Conservation (phyloP, 2,888 invertebrate genomes). For the Caenorhabditis parvicauda region DNA sequence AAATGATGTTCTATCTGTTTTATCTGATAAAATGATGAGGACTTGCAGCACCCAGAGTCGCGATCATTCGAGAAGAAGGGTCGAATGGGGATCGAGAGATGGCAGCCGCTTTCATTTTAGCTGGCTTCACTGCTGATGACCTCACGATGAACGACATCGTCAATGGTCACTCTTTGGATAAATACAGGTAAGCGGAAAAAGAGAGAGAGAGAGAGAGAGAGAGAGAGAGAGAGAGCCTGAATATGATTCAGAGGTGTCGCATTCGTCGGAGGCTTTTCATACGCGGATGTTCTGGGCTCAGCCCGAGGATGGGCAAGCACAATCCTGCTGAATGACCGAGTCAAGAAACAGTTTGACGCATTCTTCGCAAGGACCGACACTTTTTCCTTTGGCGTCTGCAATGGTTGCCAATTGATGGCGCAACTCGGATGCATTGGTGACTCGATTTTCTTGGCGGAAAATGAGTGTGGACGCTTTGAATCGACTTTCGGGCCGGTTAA, state of each 20-base stretch:
- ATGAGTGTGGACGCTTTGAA: constrained; percentile 83
- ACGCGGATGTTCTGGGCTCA: constrained; percentile 93
- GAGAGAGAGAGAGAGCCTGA: no score
- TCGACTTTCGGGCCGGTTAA: constrained; percentile 78
- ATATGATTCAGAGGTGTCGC: constrained; percentile 79
- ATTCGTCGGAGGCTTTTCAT: constrained; percentile 98
- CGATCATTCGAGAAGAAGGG: constrained; percentile 92
- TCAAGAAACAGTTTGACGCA: constrained; percentile 76
- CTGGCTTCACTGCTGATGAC: constrained; percentile 78
- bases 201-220: no score
- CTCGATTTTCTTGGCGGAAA: constrained; percentile 72
- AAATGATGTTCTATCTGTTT: background rate
- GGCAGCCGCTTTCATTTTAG: constrained; percentile 81
- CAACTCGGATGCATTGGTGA: constrained; percentile 80
- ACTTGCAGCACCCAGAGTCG: constrained; percentile 69
- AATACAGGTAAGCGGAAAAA: constrained; percentile 12
- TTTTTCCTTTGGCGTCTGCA: constrained; percentile 95
- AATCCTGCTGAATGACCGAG: constrained; percentile 69
- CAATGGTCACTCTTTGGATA: constrained; percentile 14
- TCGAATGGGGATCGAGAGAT: constrained; percentile 96
- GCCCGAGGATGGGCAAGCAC: constrained; percentile 71
- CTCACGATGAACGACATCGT: constrained; percentile 63
- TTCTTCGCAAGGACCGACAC: constrained; percentile 76
- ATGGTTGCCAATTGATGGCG: constrained; percentile 94
- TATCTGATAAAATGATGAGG: no score